Percentiles rank a stretch among this genome's conserved stretches.
Evolutionary conservation across 2,113 vertebrate genomes (phyloP).

Genomic region (Anarhynchus alexandrinus): DNA sequence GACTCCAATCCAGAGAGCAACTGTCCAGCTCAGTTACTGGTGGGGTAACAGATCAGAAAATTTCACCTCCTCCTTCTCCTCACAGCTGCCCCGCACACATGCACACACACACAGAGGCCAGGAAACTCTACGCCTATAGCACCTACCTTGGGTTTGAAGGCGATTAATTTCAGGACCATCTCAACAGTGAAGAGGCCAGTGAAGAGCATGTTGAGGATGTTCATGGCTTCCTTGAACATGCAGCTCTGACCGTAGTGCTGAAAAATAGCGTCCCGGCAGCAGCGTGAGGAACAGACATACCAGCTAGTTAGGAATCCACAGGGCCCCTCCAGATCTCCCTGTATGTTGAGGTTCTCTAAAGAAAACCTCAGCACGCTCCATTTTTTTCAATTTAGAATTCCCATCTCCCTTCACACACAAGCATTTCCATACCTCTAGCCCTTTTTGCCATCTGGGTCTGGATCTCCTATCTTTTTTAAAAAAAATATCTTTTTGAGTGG

Average conservation of each 20-base stretch:
- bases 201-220: constrained; percentile 99
- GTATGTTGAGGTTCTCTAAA: background rate
- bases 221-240: constrained; percentile 96
- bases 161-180: constrained; percentile 99
- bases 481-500: background rate
- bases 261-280: background rate
- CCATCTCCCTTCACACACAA: background rate
- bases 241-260: constrained; percentile 97
- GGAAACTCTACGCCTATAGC: background rate
- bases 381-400: background rate
- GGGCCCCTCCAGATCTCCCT: background rate
- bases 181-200: constrained; percentile 98
- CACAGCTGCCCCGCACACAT: background rate
- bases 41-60: constrained; percentile 14
- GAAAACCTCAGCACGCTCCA: accelerated
- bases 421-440: background rate
- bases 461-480: background rate
- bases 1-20: constrained; percentile 38
- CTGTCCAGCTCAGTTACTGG: constrained; percentile 15
- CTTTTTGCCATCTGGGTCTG: background rate
- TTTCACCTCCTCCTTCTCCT: constrained; percentile 46
- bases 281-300: background rate
- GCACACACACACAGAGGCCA: background rate
- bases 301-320: background rate
- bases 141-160: constrained; percentile 98